Percentiles rank a stretch among this genome's conserved stretches.
phyloP scores from a whole-genome alignment of 2,797 vertebrate species.

The Acipenser transmontanus region DNA sequence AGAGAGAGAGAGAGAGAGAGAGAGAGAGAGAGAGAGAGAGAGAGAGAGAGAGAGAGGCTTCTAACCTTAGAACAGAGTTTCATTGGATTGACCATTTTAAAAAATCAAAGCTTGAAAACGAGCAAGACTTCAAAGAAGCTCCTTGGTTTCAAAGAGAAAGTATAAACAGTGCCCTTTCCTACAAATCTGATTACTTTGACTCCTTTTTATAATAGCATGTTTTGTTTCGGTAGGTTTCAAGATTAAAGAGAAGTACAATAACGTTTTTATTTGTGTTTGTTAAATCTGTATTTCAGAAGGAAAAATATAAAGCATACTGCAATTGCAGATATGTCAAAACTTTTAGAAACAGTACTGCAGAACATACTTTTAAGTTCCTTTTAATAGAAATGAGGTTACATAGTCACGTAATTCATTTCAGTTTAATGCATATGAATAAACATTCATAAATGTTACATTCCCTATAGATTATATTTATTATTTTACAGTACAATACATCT shows the following conservation, averaged over 20 bases:
- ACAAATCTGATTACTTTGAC: conserved; percentile 10
- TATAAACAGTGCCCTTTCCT: conserved; percentile 3
- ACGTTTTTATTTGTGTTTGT: too few species aligned
- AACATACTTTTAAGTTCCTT: too few species aligned
- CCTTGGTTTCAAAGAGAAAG: conserved; percentile 26
- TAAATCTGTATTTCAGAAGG: too few species aligned
- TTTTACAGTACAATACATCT: too few species aligned
- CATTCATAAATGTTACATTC: too few species aligned
- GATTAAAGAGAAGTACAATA: conserved; percentile 16
- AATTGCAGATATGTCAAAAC: too few species aligned
- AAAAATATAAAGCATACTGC: too few species aligned
- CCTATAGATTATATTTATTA: too few species aligned
- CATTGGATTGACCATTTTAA: conserved; percentile 20
- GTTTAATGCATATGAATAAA: too few species aligned
- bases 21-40: conserved; percentile 13
- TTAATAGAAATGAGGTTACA: too few species aligned
- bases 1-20: conserved; percentile 15
- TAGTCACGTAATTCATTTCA: too few species aligned
- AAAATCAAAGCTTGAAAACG: conserved; percentile 31
- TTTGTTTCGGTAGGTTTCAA: conserved; percentile 30
- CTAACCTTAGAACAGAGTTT: not conserved
- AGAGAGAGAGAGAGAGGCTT: conserved; percentile 15
- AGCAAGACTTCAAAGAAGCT: conserved; percentile 33
- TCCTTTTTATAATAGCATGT: conserved; percentile 21
- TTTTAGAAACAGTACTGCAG: too few species aligned